Evolutionary conservation across 2,797 vertebrate genomes (phyloP), one percentile per base, ranked within the genome.

Genomic region (Gallinago stenura): DNA sequence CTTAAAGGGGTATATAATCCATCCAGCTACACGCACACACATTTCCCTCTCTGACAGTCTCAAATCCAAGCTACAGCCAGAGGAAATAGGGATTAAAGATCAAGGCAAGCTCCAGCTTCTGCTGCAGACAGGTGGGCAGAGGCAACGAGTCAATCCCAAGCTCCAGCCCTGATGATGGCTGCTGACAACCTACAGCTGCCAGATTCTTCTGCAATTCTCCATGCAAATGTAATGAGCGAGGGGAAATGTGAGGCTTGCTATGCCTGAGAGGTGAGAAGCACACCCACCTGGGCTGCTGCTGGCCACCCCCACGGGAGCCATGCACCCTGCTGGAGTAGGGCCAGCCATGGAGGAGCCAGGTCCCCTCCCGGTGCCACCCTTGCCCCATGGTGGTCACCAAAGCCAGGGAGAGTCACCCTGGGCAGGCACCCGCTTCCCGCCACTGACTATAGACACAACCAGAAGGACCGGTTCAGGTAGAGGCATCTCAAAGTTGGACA

Each of bases 321-420:
- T 5, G 12, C 20, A 21, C 7, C 15, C 12, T 0, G 0, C 35
- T 30, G 41, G 43, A 2, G 28, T 0, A 1, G 35, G 26, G 41
- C 41, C 6, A 3, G 31, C 9, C 0, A 4, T 2, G 12, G 1
- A 13, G 7, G 10, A 26, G 30, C 4, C 35, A 4, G 41, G 46
- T 28, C 24, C 28, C 26, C 24, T 26, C 1, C 3, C 7, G 3
- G 39, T 11, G 54, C 7, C 51, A 35, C 7, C 35, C 2, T 57
- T 30, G 81, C 18, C 77, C 77, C 58, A 20, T 0, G 5, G 22
- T 0, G 7, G 43, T 7, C 0, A 1, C 26, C 3, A 20, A 64
- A 66, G 53, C 28, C 7, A 9, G 41, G 64, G 14, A 3, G 45
- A 51, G 41, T 12, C 72, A 66, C 20, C 48, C 69, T 5, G 9